Conservation (phyloP, 2,888 invertebrate species). For the Drosophila barbarae region DNA sequence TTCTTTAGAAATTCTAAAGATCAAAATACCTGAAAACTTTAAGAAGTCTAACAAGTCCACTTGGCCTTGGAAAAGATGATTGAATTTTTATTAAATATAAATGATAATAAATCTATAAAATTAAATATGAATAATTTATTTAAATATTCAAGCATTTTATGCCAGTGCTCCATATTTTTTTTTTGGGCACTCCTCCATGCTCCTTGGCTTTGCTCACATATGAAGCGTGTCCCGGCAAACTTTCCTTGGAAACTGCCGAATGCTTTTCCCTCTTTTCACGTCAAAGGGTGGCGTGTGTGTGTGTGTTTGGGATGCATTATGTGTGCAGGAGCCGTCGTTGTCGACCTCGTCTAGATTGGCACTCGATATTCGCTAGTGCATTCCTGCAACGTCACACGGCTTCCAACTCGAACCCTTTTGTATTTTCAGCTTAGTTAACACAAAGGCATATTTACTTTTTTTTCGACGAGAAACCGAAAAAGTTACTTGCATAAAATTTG, state of each 20-base stretch:
- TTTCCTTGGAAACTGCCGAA: conserved; percentile 34
- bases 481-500: conserved; percentile 66
- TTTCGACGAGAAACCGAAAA: conserved; percentile 23
- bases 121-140: background rate
- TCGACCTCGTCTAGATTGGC: conserved; percentile 52
- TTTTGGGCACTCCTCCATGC: background rate
- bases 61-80: background rate
- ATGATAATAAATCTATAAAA: background rate
- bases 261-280: conserved; percentile 30
- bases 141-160: background rate
- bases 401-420: conserved; percentile 27
- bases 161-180: background rate
- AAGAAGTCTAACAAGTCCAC: background rate
- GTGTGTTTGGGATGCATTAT: conserved; percentile 33
- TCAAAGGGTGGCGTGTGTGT: conserved; percentile 1
- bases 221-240: conserved; percentile 24
- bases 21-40: background rate
- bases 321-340: conserved; percentile 35
- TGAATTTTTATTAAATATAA: background rate
- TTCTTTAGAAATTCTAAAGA: background rate
- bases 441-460: conserved; percentile 66
- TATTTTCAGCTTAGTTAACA: conserved; percentile 68
- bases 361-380: conserved; percentile 54
- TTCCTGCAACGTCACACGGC: conserved; percentile 52
- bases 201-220: background rate